Evolutionary conservation across 2,113 vertebrate genomes (phyloP).

Genomic region (Condylura cristata): DNA sequence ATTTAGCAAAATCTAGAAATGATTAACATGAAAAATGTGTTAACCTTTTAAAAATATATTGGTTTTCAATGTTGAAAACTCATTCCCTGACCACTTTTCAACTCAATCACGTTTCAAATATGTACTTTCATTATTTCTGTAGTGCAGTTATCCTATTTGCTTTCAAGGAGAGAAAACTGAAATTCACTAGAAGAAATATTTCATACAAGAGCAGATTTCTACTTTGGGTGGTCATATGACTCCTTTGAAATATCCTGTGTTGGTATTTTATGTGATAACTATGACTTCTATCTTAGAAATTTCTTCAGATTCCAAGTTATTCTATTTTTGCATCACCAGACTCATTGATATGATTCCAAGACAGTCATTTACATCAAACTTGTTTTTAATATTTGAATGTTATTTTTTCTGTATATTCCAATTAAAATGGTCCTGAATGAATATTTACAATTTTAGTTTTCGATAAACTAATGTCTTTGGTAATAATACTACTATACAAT

Average conservation of each 20-base stretch:
- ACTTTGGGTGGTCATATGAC: background rate
- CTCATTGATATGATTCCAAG: background rate
- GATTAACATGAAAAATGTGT: background rate
- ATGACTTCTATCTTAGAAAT: background rate
- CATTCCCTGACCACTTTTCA: background rate
- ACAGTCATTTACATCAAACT: background rate
- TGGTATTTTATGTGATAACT: conserved; percentile 10
- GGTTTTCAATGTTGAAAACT: background rate
- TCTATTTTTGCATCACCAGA: background rate
- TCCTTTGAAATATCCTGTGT: background rate
- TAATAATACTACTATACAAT: background rate
- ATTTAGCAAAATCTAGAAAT: background rate
- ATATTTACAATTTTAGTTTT: background rate
- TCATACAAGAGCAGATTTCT: background rate
- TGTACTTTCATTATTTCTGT: background rate
- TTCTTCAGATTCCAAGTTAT: background rate
- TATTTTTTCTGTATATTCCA: background rate
- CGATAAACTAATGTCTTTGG: background rate
- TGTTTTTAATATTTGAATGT: background rate
- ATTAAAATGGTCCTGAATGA: background rate
- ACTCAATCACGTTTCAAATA: background rate
- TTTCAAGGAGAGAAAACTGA: conserved; percentile 5
- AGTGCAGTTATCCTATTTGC: background rate
- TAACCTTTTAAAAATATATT: background rate
- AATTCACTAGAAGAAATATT: background rate